Evolutionary conservation across 2,888 invertebrate species (phyloP).

Genomic region (Tricholauxania praeusta): DNA sequence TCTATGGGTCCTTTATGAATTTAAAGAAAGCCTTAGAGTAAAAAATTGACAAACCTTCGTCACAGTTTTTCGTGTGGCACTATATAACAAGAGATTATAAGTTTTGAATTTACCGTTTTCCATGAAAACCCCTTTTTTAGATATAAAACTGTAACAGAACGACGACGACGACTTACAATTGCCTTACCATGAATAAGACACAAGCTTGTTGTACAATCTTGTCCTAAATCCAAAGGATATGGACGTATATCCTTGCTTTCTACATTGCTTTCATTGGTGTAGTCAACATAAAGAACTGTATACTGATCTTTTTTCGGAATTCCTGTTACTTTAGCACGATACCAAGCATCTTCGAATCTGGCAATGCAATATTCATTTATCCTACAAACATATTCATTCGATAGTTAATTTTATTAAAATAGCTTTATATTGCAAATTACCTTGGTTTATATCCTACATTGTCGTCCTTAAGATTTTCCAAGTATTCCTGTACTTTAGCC

Average conservation of each 20-base stretch:
- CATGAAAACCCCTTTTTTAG: neutral
- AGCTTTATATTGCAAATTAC: conserved; percentile 36
- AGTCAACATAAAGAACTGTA: conserved; percentile 52
- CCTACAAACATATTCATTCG: conserved; percentile 35
- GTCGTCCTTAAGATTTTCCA: conserved; percentile 41
- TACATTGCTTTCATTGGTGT: conserved; percentile 49
- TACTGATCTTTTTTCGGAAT: conserved; percentile 40
- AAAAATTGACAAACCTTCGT: too few relatives aligned
- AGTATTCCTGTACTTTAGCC: conserved; percentile 42
- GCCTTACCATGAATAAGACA: conserved; percentile 50
- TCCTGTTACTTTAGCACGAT: conserved; percentile 51
- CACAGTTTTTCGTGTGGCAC: too few relatives aligned
- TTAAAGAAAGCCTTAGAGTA: too few relatives aligned
- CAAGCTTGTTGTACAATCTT: conserved; percentile 48
- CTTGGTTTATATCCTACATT: conserved; percentile 49
- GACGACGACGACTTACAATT: neutral
- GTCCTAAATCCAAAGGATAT: conserved; percentile 49
- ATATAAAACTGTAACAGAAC: neutral
- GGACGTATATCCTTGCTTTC: conserved; percentile 47
- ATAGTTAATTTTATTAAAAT: neutral
- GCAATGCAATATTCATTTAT: conserved; percentile 53
- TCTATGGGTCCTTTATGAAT: too few relatives aligned
- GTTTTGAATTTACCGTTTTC: too few relatives aligned
- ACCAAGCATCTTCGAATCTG: conserved; percentile 51
- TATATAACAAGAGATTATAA: too few relatives aligned